Base-by-base conservation (phyloP, 2,888 invertebrate genomes). In the Oligia strigilis region DNA sequence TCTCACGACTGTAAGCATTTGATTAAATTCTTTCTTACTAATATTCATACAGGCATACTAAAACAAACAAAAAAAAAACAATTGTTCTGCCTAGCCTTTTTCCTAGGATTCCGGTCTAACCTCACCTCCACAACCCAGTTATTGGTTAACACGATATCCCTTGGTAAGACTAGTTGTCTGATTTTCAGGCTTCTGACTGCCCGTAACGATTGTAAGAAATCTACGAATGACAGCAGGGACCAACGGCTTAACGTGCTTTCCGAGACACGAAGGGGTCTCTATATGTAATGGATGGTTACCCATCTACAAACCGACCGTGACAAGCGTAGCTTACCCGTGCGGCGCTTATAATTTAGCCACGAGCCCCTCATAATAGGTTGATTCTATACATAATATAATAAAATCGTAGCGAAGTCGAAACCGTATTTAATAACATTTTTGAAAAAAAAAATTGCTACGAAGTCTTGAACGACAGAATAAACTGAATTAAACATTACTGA, bases 401-500 rank as follows among this genome's bases (percentile, higher is more conserved):
- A 29, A 62, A 29, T 62, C 14, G 13, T 62, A 62, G 14, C 60
- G 0, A 29, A 29, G 14, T 62, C 60, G 14, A 29, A 62, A 62
- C 29, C 11, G 9, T n/a, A 11, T 36, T 36, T 36, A 36, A 36
- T 14, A 29, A 8, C 0, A 8, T 19, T 19, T 19, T n/a, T n/a
- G n/a, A 29, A n/a, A 23, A 11, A 58, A 62, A 62, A 62, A 17
- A 40, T 5, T 65, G 23, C 2, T 23, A 11, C 4, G 11, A 65
- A 0, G 19, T 40, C 19, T 11, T 65, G 0, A 40, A 65, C 19
- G 4, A 65, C 4, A 40, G 75, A 46, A 36, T 23, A 64, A 65
- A 72, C 19, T 40, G 2, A 55, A 80, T 78, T 65, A 80, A 82
- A 82, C 73, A 75, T 86, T 78, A 84, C 77, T 60, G 49, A 81